phyloP scores from a whole-genome alignment of 2,113 vertebrate genomes.

The Zosterops pallidus region DNA sequence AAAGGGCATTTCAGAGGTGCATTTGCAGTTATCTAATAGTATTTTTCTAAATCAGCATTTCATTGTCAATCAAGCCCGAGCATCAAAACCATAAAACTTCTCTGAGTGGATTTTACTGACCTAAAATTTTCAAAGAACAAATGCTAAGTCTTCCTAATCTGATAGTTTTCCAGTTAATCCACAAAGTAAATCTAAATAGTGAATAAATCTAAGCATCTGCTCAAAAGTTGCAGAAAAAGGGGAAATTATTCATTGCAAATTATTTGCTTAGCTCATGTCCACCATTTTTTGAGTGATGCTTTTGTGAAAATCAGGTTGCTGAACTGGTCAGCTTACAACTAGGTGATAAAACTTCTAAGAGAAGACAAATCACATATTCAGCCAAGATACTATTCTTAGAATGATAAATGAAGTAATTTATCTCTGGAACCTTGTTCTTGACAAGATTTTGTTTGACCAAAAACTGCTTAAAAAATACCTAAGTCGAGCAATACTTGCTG shows the following conservation, averaged over 20 bases:
- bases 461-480: conserved; percentile 48
- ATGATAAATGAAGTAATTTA: conserved; percentile 27
- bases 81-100: background rate
- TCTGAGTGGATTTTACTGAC: background rate
- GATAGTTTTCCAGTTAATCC: background rate
- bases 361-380: background rate
- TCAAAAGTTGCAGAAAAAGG: background rate
- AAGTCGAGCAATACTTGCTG: conserved; percentile 37
- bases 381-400: background rate
- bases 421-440: conserved; percentile 16
- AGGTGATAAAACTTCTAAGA: background rate
- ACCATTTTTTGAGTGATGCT: background rate
- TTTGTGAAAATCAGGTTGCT: background rate
- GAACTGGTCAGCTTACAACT: background rate
- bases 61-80: background rate
- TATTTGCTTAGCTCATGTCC: background rate
- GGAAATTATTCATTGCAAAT: background rate
- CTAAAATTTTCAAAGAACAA: background rate
- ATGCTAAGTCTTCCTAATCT: background rate
- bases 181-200: background rate
- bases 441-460: conserved; percentile 57
- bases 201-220: background rate
- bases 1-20: background rate
- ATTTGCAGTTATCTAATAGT: background rate
- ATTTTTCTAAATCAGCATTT: background rate